A percentile compares a stretch with the other conserved stretches of the same genome.
phyloP scores from a whole-genome alignment of 1,140 invertebrate genomes.

The Eurosta solidaginis region DNA sequence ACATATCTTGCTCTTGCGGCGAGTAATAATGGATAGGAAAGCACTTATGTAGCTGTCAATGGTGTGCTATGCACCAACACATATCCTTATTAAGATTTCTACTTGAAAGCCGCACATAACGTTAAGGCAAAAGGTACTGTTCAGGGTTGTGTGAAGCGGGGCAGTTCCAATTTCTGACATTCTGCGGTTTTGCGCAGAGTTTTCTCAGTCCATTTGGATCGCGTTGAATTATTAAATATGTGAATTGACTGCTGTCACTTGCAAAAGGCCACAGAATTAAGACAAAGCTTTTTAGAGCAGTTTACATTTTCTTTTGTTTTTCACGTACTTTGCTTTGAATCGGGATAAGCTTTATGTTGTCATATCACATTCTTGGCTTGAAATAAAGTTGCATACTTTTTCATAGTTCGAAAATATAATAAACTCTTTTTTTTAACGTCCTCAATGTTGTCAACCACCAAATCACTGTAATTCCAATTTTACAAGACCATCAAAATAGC shows the following conservation, averaged over 20 bases:
- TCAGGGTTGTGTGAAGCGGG: not conserved
- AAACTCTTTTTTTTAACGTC: constrained; percentile 1
- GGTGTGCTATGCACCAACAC: not conserved
- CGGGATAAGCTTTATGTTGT: too few species aligned
- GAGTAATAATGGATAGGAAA: not conserved
- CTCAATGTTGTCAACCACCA: not conserved
- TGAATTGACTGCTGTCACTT: not conserved
- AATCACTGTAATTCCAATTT: not conserved
- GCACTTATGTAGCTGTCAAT: not conserved
- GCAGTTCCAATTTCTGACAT: not conserved
- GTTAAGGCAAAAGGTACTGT: too few species aligned
- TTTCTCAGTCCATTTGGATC: not conserved
- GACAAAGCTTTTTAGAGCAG: not conserved
- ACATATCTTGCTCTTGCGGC: not conserved
- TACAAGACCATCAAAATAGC: not conserved
- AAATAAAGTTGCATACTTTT: not conserved
- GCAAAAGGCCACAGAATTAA: not conserved
- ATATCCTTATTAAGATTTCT: not conserved
- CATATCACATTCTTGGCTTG: too few species aligned
- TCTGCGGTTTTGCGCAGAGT: not conserved
- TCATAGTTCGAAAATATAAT: constrained; percentile 1
- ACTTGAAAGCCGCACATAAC: not conserved
- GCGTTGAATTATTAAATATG: not conserved
- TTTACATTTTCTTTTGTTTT: not conserved
- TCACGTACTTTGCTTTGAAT: not conserved